Conservation (phyloP, 2,113 vertebrate genomes). For the Sylvia atricapilla region DNA sequence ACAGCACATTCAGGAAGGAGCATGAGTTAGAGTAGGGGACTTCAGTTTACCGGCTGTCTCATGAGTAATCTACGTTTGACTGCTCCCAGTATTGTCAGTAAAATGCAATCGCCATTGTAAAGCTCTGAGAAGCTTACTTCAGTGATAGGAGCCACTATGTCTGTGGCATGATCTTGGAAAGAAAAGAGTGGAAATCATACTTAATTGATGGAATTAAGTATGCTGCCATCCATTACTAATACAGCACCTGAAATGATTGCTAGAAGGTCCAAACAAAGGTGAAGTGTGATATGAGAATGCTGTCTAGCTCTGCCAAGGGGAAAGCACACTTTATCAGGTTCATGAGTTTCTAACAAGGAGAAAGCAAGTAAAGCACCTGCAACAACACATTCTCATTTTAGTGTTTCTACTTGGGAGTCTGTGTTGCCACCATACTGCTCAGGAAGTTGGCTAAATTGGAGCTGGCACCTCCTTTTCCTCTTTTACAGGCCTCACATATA, state of each 20-base stretch:
- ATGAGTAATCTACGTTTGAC: not conserved
- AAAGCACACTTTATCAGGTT: not conserved
- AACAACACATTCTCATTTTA: not conserved
- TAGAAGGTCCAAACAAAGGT: not conserved
- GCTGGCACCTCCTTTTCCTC: not conserved
- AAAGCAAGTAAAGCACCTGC: not conserved
- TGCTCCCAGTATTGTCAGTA: not conserved
- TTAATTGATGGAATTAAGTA: not conserved
- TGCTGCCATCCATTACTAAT: not conserved
- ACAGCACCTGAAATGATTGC: not conserved
- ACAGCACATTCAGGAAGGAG: not conserved
- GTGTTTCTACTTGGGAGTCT: not conserved
- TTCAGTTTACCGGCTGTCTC: not conserved
- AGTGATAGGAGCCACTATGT: not conserved
- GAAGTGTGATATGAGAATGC: not conserved
- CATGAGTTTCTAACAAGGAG: not conserved
- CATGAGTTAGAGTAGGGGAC: not conserved
- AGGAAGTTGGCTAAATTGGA: not conserved
- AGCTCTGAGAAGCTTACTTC: not conserved
- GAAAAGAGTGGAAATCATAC: not conserved
- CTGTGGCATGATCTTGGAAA: not conserved
- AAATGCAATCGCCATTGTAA: not conserved
- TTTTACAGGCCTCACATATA: not conserved
- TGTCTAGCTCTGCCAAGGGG: not conserved
- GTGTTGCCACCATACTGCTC: rapidly evolving